Percentiles rank a stretch among this genome's conserved stretches.
These are phyloP conservation scores for Atta cephalotes DNA, from an alignment of 1,140 invertebrate species.

Conservation along the genomic window DNA sequence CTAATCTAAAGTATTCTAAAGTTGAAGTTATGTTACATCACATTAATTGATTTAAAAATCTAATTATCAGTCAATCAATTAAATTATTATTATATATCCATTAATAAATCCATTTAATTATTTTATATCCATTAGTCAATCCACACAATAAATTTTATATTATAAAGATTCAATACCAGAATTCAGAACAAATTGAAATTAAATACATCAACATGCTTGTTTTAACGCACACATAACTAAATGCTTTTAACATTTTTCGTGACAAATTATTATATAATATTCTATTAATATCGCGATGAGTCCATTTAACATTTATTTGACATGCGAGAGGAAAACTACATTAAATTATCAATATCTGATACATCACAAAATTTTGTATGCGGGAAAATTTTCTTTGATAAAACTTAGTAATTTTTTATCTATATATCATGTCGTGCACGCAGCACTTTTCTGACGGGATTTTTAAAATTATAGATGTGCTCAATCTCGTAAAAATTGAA, in stretches of 20 bases:
- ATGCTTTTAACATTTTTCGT: not conserved
- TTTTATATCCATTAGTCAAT: not conserved
- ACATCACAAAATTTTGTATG: slow-evolving; percentile 8
- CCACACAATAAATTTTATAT: slow-evolving; percentile 1
- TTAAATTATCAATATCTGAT: slow-evolving; percentile 33
- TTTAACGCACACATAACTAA: not conserved
- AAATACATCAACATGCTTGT: not conserved
- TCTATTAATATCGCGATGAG: not conserved
- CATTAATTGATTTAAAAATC: not conserved
- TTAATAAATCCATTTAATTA: slow-evolving; percentile 15
- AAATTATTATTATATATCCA: not conserved
- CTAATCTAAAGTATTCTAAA: not conserved
- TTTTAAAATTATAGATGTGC: not conserved
- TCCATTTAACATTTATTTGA: not conserved
- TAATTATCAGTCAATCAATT: not conserved
- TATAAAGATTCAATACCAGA: not conserved
- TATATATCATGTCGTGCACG: not conserved
- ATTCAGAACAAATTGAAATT: slow-evolving; percentile 27
- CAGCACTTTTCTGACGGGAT: not conserved
- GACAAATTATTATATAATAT: not conserved
- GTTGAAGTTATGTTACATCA: not conserved
- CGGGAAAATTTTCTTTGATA: slow-evolving; percentile 16
- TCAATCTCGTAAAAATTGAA: not conserved
- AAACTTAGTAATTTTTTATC: slow-evolving; percentile 12
- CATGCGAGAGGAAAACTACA: not conserved